Conservation (phyloP, 1,140 invertebrate species). For the Lutraria rhynchaena region DNA sequence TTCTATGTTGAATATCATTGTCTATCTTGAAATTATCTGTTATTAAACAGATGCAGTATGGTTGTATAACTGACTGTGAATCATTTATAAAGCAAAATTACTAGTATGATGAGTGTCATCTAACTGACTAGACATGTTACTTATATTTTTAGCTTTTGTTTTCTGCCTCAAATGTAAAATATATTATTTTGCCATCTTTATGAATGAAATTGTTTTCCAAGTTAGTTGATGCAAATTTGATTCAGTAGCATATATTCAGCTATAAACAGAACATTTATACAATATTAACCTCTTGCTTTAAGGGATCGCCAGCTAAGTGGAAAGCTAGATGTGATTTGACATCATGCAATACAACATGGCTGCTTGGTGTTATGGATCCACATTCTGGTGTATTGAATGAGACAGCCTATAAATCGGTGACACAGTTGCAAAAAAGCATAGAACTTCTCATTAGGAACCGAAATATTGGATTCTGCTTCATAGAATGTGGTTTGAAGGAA, state of each 20-base stretch:
- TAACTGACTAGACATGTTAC: too few relatives aligned
- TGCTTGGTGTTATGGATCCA: not conserved
- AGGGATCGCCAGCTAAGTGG: conserved; percentile 12
- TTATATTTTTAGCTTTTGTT: too few relatives aligned
- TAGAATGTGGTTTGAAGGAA: not conserved
- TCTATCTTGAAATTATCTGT: not conserved
- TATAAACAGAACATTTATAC: not conserved
- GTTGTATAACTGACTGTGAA: too few relatives aligned
- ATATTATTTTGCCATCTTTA: too few relatives aligned
- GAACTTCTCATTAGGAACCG: not conserved
- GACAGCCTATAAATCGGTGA: not conserved
- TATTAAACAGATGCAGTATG: not conserved
- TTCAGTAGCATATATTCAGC: not conserved
- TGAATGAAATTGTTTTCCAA: too few relatives aligned
- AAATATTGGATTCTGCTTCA: conserved; percentile 18
- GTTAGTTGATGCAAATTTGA: too few relatives aligned
- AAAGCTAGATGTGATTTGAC: conserved; percentile 6
- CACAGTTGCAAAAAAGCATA: not conserved
- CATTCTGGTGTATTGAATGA: not conserved
- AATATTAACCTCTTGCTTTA: not conserved
- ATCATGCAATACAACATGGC: not conserved
- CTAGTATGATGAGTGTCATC: too few relatives aligned
- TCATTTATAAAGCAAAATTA: too few relatives aligned
- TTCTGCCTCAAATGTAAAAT: too few relatives aligned
- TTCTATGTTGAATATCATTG: not conserved